Percentiles rank a stretch among this genome's conserved stretches.
Evolutionary conservation across 1,140 invertebrate genomes (phyloP).

Genomic region (Triops longicaudatus): DNA sequence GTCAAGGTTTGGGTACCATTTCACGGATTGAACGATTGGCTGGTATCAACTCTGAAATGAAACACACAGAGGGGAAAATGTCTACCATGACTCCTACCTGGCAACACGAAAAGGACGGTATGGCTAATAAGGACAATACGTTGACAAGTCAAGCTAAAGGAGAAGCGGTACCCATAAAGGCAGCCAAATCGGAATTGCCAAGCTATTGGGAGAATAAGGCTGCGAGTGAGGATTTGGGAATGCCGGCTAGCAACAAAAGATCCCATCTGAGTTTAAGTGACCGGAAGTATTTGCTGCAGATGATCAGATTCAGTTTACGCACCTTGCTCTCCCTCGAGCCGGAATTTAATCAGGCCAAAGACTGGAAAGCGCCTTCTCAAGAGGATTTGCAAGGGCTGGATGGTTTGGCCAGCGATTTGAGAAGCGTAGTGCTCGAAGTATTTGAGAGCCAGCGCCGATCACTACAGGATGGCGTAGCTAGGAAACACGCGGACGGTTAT

Average conservation of each 20-base stretch:
- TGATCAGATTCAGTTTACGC: not conserved
- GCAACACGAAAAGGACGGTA: not conserved
- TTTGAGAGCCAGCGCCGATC: not conserved
- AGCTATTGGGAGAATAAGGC: not conserved
- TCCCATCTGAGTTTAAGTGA: not conserved
- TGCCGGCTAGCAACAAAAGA: not conserved
- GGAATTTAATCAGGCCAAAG: not conserved
- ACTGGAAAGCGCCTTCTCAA: not conserved
- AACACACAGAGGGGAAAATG: not conserved
- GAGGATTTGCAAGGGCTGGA: not conserved
- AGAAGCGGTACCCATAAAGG: not conserved
- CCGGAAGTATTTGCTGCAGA: not conserved
- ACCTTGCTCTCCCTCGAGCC: constrained; percentile 2
- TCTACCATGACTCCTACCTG: not conserved
- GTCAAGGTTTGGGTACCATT: not conserved
- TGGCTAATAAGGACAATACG: not conserved
- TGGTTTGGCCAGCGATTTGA: not conserved
- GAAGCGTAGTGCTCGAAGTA: not conserved
- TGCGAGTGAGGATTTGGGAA: not conserved
- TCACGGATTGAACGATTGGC: not conserved
- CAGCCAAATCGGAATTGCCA: not conserved
- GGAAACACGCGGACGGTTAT: not conserved
- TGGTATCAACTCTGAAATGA: not conserved
- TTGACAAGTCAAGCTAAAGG: not conserved
- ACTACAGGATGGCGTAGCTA: not conserved